Percentiles rank a stretch among this genome's conserved stretches.
Evolutionary conservation across 2,888 invertebrate genomes (phyloP).

Genomic region (Lochmaea capreae): DNA sequence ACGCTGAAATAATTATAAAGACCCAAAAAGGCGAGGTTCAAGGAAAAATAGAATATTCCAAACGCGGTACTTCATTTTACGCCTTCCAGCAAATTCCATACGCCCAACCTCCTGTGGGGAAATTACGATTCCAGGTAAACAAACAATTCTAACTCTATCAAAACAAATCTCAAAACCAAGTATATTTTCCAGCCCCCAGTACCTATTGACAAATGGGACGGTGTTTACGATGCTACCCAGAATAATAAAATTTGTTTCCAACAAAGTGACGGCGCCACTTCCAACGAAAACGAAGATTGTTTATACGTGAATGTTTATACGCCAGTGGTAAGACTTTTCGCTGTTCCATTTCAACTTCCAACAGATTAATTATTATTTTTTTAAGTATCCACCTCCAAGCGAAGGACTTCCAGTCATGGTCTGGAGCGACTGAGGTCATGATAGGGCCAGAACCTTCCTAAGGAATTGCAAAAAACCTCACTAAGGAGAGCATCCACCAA

Average conservation of each 20-base stretch:
- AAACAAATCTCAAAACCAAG: background rate
- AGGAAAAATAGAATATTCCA: constrained; percentile 33
- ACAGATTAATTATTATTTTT: background rate
- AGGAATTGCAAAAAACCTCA: too few species aligned
- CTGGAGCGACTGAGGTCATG: too few species aligned
- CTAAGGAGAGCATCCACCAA: too few species aligned
- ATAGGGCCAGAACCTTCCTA: too few species aligned
- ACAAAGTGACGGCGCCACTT: background rate
- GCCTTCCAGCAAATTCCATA: constrained; percentile 51
- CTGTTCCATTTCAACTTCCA: background rate
- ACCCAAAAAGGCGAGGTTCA: constrained; percentile 29
- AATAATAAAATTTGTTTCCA: constrained; percentile 33
- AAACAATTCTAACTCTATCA: too few species aligned
- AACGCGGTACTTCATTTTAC: constrained; percentile 36
- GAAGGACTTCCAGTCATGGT: constrained; percentile 60
- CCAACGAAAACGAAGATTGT: constrained; percentile 32
- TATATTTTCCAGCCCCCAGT: background rate
- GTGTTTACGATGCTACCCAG: constrained; percentile 24
- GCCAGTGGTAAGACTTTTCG: constrained; percentile 30
- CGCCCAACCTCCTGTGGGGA: constrained; percentile 48
- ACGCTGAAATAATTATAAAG: constrained; percentile 23
- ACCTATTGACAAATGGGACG: constrained; percentile 26
- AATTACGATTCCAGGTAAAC: constrained; percentile 49
- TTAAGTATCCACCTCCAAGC: constrained; percentile 31
- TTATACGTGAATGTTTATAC: constrained; percentile 37